Conservation (phyloP, 2,888 invertebrate genomes). For the Drosophila flavopinicola region DNA sequence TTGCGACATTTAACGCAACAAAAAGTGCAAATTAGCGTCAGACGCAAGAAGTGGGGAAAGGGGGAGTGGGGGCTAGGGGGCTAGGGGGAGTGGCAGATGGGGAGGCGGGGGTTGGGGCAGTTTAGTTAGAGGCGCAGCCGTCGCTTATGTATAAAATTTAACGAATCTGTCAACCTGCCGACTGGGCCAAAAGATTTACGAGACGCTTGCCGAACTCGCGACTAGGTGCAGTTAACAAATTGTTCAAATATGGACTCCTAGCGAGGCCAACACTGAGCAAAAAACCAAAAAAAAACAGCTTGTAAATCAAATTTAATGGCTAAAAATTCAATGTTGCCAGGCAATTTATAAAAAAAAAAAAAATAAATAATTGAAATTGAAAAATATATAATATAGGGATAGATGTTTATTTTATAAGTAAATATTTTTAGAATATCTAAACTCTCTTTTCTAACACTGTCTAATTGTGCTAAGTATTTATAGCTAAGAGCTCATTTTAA, state of each 20-base stretch:
- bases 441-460: too few relatives aligned
- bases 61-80: neutral
- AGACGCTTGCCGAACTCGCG: slow-evolving; percentile 51
- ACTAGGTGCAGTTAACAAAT: slow-evolving; percentile 80
- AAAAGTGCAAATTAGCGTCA: slow-evolving; percentile 56
- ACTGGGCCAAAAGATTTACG: slow-evolving; percentile 80
- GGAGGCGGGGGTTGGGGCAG: neutral
- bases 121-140: slow-evolving; percentile 25
- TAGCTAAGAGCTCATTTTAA: too few relatives aligned
- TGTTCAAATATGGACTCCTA: slow-evolving; percentile 61
- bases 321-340: too few relatives aligned
- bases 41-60: neutral
- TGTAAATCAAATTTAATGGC: neutral
- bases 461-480: too few relatives aligned
- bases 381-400: too few relatives aligned
- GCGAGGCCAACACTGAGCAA: slow-evolving; percentile 19
- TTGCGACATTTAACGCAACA: slow-evolving; percentile 74
- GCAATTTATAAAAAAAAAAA: too few relatives aligned
- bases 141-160: slow-evolving; percentile 68
- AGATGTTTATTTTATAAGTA: too few relatives aligned
- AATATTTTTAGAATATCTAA: too few relatives aligned
- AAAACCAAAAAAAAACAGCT: slow-evolving; percentile 2
- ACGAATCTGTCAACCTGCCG: slow-evolving; percentile 82
- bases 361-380: too few relatives aligned
- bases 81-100: too few relatives aligned